Conservation (phyloP, 64 coral and sea anemone genomes). For the Platygyra sinensis region DNA sequence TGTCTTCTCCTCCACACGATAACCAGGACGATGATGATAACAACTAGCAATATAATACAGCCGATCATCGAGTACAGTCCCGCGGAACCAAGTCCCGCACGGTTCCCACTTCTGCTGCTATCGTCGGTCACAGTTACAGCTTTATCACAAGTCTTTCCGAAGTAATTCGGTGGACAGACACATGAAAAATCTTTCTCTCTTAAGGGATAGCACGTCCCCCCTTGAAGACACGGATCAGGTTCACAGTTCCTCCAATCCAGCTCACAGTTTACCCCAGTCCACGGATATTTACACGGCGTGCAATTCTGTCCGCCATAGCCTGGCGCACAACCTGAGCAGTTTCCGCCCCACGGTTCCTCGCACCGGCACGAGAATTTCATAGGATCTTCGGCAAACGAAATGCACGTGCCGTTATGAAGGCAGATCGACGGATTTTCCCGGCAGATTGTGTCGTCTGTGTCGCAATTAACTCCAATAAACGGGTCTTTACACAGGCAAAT, state of each 20-base stretch:
- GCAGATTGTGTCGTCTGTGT: conserved; percentile 72
- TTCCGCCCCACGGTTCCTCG: conserved; percentile 67
- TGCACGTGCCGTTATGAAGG: conserved; percentile 75
- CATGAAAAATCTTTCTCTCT: conserved; percentile 65
- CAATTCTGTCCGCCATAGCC: conserved; percentile 73
- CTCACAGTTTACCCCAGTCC: conserved; percentile 85
- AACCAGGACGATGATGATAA: conserved; percentile 48
- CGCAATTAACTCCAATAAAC: conserved; percentile 79
- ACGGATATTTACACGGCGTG: conserved; percentile 73
- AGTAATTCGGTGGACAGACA: conserved; percentile 54
- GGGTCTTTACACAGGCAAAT: conserved; percentile 74
- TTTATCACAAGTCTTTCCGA: conserved; percentile 59
- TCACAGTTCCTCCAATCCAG: conserved; percentile 78
- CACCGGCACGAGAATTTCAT: conserved; percentile 68
- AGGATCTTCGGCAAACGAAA: conserved; percentile 65
- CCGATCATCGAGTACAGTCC: conserved; percentile 58
- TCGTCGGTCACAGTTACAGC: neutral
- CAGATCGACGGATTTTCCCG: conserved; percentile 71
- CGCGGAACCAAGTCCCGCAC: conserved; percentile 28
- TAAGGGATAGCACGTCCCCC: conserved; percentile 74
- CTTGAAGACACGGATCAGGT: conserved; percentile 63
- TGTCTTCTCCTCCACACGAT: conserved; percentile 60
- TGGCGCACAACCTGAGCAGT: conserved; percentile 74
- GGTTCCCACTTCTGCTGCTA: conserved; percentile 1
- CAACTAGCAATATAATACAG: conserved; percentile 33